phyloP scores from a whole-genome alignment of 2,797 vertebrate genomes.

The Syngnathus acus region DNA sequence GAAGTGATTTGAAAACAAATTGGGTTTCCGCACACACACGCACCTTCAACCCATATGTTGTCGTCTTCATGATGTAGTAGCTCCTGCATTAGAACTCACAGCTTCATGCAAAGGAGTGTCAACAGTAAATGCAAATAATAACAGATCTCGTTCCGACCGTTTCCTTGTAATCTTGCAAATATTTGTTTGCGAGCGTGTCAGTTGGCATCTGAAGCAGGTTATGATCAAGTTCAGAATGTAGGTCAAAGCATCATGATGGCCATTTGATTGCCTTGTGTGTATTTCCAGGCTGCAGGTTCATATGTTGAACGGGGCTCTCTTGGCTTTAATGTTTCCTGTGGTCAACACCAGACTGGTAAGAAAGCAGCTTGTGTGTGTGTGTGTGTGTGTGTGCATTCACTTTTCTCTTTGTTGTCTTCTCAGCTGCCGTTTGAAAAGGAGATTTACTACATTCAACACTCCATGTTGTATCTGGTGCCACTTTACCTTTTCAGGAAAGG shows the following conservation, averaged over 20 bases:
- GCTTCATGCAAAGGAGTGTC: no score
- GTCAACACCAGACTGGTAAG: conserved; percentile 96
- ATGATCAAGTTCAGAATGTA: no score
- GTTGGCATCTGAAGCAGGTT: no score
- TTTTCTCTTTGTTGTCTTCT: conserved; percentile 13
- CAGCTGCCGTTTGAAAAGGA: conserved; percentile 97
- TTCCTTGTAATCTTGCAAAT: no score
- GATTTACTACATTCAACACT: conserved; percentile 97
- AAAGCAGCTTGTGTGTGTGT: conserved; percentile 19
- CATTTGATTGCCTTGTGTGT: conserved; percentile 7
- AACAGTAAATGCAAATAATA: no score
- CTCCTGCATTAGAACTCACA: no score
- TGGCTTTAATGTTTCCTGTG: conserved; percentile 92
- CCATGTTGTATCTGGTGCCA: conserved; percentile 94
- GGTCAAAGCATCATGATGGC: no score
- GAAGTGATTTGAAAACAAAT: neutral
- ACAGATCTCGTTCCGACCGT: no score
- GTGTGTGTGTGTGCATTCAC: neutral
- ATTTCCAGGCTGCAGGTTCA: conserved; percentile 88
- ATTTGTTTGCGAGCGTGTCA: no score
- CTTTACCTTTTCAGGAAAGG: conserved; percentile 93
- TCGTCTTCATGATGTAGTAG: neutral
- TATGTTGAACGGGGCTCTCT: conserved; percentile 92
- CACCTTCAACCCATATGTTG: neutral
- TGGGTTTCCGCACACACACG: neutral